Evolutionary conservation across 2,888 invertebrate species (phyloP).

Genomic region (Capitulum mitella): DNA sequence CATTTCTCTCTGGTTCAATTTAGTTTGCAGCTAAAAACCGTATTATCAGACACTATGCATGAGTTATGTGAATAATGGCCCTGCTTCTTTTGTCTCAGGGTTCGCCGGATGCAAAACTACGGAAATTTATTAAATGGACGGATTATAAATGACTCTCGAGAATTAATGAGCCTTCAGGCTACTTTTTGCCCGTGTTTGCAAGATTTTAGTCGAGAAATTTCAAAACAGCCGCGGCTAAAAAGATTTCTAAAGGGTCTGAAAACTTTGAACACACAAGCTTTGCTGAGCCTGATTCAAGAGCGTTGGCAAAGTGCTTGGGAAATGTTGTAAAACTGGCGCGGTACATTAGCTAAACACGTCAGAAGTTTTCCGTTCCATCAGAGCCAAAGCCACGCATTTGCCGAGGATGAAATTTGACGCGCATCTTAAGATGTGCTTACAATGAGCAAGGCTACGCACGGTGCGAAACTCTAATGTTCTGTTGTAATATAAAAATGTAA

Average conservation of each 20-base stretch:
- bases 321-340: no score
- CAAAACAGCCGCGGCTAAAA: background rate
- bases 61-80: slow-evolving; percentile 12
- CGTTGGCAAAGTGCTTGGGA: no score
- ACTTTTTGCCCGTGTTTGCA: slow-evolving; percentile 9
- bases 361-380: no score
- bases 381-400: no score
- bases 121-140: slow-evolving; percentile 21
- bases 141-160: background rate
- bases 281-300: no score
- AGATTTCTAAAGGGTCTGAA: background rate
- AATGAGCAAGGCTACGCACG: no score
- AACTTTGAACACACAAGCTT: background rate
- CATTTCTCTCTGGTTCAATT: slow-evolving; percentile 17
- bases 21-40: slow-evolving; percentile 18
- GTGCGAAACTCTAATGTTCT: no score
- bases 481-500: no score
- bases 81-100: background rate
- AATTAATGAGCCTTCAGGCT: slow-evolving; percentile 16
- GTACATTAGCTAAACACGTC: no score
- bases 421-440: no score
- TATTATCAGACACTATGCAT: slow-evolving; percentile 23
- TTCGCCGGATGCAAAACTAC: background rate
- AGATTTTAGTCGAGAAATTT: background rate
- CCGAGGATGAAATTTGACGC: no score